These are phyloP conservation scores for Caloenas nicobarica DNA, from an alignment of 2,113 vertebrate species.

Conservation along the genomic window DNA sequence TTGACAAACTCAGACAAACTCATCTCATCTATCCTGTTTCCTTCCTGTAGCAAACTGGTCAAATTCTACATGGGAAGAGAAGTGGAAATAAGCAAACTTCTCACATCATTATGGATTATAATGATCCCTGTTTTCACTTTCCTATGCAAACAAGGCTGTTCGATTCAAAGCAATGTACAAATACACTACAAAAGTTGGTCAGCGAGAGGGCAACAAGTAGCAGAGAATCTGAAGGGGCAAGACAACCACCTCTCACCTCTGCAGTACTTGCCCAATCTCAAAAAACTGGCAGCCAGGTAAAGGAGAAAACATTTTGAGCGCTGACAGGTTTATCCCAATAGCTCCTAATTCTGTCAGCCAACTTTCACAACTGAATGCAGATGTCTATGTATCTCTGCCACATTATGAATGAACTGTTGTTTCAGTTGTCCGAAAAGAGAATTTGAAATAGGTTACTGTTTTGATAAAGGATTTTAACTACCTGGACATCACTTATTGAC, in stretches of 20 bases:
- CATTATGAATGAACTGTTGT: not conserved
- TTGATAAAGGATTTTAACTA: not conserved
- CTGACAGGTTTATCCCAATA: not conserved
- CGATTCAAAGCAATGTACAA: not conserved
- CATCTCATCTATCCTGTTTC: not conserved
- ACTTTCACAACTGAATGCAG: not conserved
- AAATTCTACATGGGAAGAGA: not conserved
- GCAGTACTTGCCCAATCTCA: not conserved
- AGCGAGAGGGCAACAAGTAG: not conserved
- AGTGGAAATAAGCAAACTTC: not conserved
- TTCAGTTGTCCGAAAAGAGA: not conserved
- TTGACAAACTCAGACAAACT: not conserved
- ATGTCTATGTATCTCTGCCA: not conserved
- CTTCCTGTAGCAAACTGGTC: not conserved
- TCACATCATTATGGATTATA: fast-evolving
- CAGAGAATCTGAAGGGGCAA: not conserved
- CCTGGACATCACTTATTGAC: not conserved
- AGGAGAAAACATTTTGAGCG: not conserved
- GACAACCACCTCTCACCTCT: not conserved
- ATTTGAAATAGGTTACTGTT: not conserved
- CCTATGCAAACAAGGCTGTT: not conserved
- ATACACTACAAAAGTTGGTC: not conserved
- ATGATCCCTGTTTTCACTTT: not conserved
- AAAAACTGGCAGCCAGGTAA: not conserved
- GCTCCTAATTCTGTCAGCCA: not conserved